Conservation (phyloP, 2,888 invertebrate genomes). For the Stomorhina lunata region DNA sequence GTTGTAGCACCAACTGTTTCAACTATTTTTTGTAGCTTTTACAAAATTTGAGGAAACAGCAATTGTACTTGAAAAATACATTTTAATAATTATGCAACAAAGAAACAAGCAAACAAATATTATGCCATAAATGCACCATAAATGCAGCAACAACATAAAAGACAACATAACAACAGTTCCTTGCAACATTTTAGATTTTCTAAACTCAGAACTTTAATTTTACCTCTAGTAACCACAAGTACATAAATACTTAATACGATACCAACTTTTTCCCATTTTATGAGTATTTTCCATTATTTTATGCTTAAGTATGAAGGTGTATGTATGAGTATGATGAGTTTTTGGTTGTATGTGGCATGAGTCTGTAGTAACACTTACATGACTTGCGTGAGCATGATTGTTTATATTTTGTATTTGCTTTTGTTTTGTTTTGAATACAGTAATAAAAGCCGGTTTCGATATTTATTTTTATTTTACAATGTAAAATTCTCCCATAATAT, state of each 20-base stretch:
- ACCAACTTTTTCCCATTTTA: too few species aligned
- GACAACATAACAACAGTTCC: background rate
- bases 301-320: background rate
- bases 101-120: background rate
- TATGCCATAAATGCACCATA: background rate
- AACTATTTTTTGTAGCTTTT: background rate
- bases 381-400: constrained; percentile 25
- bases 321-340: background rate
- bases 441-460: constrained; percentile 56
- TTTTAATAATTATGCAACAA: constrained; percentile 46
- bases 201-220: constrained; percentile 16
- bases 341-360: background rate
- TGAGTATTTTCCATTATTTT: too few species aligned
- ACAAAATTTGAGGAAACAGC: background rate
- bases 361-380: background rate
- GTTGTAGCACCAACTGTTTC: background rate
- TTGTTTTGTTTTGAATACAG: background rate
- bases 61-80: constrained; percentile 46
- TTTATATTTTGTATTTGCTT: constrained; percentile 39
- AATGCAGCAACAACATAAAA: background rate
- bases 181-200: background rate
- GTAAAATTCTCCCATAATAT: background rate
- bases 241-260: background rate
- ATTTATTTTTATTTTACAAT: background rate
- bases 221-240: background rate